Evolutionary conservation across 37 sponge, comb jelly and placozoan genomes (phyloP).

Genomic region (Dysidea cf. avara): DNA sequence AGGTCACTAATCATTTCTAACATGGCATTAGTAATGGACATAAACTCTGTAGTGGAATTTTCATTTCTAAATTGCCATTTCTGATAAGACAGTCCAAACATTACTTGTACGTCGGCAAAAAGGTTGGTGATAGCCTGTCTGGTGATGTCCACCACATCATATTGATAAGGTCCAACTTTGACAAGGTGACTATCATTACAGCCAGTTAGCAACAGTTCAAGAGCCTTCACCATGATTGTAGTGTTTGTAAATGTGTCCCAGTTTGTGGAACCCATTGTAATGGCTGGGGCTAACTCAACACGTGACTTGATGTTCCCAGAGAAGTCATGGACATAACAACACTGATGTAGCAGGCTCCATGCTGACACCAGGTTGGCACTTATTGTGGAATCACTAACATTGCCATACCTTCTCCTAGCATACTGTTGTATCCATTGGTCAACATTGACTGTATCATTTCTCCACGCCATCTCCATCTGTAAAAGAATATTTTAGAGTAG

Average conservation of each 20-base stretch:
- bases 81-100: constrained; percentile 6
- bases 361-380: constrained; percentile 2
- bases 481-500: background rate
- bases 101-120: constrained; percentile 34
- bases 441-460: constrained; percentile 29
- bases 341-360: constrained; percentile 32
- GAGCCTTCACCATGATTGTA: constrained; percentile 16
- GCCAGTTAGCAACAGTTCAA: constrained; percentile 12
- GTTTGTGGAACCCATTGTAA: background rate
- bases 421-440: constrained; percentile 38
- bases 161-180: constrained; percentile 36
- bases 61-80: background rate
- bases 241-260: constrained; percentile 1
- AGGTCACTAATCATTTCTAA: constrained; percentile 21
- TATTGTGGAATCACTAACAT: background rate
- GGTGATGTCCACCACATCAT: constrained; percentile 63
- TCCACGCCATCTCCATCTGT: constrained; percentile 71
- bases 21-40: constrained; percentile 9
- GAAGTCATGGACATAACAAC: constrained; percentile 36
- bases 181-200: background rate
- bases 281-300: constrained; percentile 4
- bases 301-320: background rate
- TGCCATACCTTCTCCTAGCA: constrained; percentile 37
- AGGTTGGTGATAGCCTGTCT: constrained; percentile 45
- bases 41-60: background rate